Base-by-base conservation (phyloP, 2,113 vertebrate genomes). In the Cathartes aura region DNA sequence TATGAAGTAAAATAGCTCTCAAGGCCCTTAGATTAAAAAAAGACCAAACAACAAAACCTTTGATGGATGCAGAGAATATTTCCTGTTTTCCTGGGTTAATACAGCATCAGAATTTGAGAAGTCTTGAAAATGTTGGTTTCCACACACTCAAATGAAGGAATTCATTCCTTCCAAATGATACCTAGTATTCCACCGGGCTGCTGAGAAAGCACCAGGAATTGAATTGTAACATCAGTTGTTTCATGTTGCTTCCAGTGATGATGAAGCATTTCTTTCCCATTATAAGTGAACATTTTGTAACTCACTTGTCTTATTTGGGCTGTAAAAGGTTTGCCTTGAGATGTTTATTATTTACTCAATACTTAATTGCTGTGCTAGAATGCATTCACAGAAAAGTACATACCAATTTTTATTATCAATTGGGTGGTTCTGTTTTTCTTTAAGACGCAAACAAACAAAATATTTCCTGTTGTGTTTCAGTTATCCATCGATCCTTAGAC, bases 331-430 rank as follows among this genome's bases (percentile, higher is more conserved):
- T 98, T 98, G 48, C 86, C 62, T 89, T 75, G 95, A 96, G 83
- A 71, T 89, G 63, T 93, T 96, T 91, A 94, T 98, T 96, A 92
- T 96, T 98, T 97, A 92, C 84, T 96, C 93, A 93, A 96, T 94
- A 97, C 30, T 75, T 91, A 84, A 93, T 97, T 96, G 50, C 47
- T 14, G 3, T 5, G 4, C 58, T 80, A 75, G 83, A 89, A 70
- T 79, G 29, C 68, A 70, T 84, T 92, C 80, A 64, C 16, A 43
- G 47, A 75, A 73, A 71, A 70, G 43, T 72, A 75, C 52, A 68
- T 27, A 76, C 29, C 66, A 50, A 26, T 70, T 93, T 97, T 97
- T 97, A 91, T 47, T 72, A 91, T 87, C 88, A 96, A 62, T 95
- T 52, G 72, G 17, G 87, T 97, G 89, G 83, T 89, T 93, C 58